phyloP scores from a whole-genome alignment of 2,888 invertebrate genomes.

The Platycheirus rosarum region DNA sequence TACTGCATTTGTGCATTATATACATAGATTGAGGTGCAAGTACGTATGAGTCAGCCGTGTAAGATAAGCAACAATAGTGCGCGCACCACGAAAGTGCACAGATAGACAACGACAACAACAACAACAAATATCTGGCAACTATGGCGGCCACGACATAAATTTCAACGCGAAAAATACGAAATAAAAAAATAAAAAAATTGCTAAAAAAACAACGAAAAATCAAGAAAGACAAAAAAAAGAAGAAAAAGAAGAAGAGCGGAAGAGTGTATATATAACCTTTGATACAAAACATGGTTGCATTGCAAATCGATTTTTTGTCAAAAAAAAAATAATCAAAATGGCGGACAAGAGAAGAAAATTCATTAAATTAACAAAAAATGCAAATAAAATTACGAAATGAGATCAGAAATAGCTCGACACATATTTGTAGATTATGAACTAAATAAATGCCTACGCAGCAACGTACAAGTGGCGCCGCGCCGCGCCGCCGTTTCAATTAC shows the following conservation, averaged over 20 bases:
- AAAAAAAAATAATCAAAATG: conserved; percentile 64
- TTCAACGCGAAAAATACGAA: conserved; percentile 61
- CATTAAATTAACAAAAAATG: conserved; percentile 34
- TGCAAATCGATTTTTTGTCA: conserved; percentile 73
- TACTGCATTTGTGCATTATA: conserved; percentile 22
- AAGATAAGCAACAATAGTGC: conserved; percentile 71
- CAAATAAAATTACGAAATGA: conserved; percentile 53
- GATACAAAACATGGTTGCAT: conserved; percentile 65
- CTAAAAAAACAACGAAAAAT: conserved; percentile 33
- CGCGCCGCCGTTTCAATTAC: conserved; percentile 9
- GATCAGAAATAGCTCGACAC: conserved; percentile 43
- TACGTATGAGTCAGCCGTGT: conserved; percentile 37
- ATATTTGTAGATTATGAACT: conserved; percentile 38
- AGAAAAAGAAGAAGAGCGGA: conserved; percentile 17
- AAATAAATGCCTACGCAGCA: background rate
- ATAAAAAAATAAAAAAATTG: conserved; percentile 16
- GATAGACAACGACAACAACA: conserved; percentile 48
- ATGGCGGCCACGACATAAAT: conserved; percentile 67
- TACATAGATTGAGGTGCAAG: conserved; percentile 37
- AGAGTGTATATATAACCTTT: conserved; percentile 11
- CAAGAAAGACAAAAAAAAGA: conserved; percentile 16
- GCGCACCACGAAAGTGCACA: conserved; percentile 64
- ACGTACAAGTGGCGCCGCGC: conserved; percentile 29
- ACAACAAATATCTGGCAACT: conserved; percentile 17
- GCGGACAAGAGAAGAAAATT: conserved; percentile 47